These are phyloP conservation scores for Podargus strigoides DNA, from an alignment of 2,797 vertebrate species.

Conservation along the genomic window DNA sequence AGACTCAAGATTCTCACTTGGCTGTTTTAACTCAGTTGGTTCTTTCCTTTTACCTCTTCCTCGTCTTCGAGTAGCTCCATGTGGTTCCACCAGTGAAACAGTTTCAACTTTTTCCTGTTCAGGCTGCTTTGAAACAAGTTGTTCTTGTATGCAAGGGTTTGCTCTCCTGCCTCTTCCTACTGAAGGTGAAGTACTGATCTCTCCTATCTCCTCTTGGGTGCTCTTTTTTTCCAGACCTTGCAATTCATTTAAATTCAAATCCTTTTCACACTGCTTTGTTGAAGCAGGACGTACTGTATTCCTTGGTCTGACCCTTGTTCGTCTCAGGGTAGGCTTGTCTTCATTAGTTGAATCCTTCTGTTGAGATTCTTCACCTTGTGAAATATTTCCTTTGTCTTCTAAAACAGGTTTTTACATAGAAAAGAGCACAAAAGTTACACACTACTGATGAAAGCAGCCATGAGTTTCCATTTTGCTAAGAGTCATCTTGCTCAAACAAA, in stretches of 20 bases:
- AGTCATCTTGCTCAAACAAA: neutral
- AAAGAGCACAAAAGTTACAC: neutral
- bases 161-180: neutral
- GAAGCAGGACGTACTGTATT: neutral
- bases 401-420: neutral
- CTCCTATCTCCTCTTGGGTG: neutral
- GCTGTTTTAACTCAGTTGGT: neutral
- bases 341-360: neutral
- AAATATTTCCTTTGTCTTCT: neutral
- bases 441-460: neutral
- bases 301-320: neutral
- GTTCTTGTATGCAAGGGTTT: fast-evolving
- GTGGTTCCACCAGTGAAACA: neutral
- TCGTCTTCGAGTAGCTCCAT: neutral
- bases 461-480: neutral
- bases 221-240: neutral
- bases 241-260: neutral
- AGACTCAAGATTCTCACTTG: neutral
- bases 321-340: neutral
- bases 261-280: neutral
- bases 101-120: neutral
- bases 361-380: neutral
- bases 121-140: neutral
- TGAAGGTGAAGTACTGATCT: neutral
- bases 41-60: neutral